Base-by-base conservation (phyloP, 2,888 invertebrate genomes). In the Xanthia togata region DNA sequence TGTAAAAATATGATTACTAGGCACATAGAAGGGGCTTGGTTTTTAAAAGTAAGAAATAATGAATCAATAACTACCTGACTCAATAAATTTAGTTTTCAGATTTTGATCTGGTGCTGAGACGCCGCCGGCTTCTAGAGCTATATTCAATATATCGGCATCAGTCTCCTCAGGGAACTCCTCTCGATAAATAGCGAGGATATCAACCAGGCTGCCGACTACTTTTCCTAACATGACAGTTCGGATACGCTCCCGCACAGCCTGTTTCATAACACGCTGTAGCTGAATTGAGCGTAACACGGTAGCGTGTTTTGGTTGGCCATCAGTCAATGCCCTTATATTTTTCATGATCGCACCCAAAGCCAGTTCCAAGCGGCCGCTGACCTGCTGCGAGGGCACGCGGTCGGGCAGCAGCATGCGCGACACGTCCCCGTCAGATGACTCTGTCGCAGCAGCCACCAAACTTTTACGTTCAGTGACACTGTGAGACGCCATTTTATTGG, bases 351-450 rank as follows among this genome's bases (percentile, higher is more conserved):
- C 75, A 73, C 96, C 96, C 70, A 96, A 84, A 35, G 93, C 94
- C 73, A 95, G 85, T 89, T 95, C 96, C 76, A 96, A 83, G n/a
- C 96, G 93, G 57, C 96, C 95, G 44, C 82, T 89, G 83, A 94
- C 78, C 84, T 92, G 92, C 60, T 86, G 87, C 57, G 91, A 83
- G 4, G 94, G 94, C 74, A 84, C 86, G 47, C 83, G 78, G 85
- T 93, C 91, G 12, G 91, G 85, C 65, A 84, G 87, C 77, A 93
- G 84, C 80, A 92, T 79, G 55, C 60, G 76, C 63, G 63, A 87
- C 69, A 81, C 81, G 9, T 79, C 79, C 9, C 50, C 38, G 63
- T 62, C 71, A 26, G 73, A 70, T 59, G 81, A 50, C 59, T 62
- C 73, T 17, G 70, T 78, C 35, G 90, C 83, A 64, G 86, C 79